Percentiles rank a stretch among this genome's conserved stretches.
phyloP scores from a whole-genome alignment of 2,888 invertebrate genomes.

The Cylindroiulus punctatus region DNA sequence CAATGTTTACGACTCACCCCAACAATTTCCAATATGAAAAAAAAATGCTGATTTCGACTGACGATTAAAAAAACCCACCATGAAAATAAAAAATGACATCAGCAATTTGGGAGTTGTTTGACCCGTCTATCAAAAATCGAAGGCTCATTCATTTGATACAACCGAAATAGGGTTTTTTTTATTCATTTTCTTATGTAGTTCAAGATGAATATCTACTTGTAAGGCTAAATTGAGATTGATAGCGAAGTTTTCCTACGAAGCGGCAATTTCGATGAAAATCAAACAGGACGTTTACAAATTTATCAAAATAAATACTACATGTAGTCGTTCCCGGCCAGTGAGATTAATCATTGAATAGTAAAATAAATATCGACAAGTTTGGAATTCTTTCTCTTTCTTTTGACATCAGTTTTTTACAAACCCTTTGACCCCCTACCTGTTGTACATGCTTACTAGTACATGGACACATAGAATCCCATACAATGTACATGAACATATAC shows the following conservation, averaged over 20 bases:
- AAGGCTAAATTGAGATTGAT: not conserved
- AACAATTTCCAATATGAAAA: not conserved
- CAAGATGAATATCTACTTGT: not conserved
- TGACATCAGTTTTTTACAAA: no score
- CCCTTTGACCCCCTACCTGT: no score
- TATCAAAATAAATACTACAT: not conserved
- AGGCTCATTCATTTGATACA: constrained; percentile 30
- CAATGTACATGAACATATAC: no score
- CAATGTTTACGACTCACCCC: constrained; percentile 29
- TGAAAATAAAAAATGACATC: not conserved
- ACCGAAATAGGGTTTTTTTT: not conserved
- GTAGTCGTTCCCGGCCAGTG: not conserved
- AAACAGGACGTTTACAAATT: not conserved
- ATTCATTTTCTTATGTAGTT: constrained; percentile 1
- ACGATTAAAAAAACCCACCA: not conserved
- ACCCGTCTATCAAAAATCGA: constrained; percentile 33
- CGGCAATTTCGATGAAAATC: not conserved
- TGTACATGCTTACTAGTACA: no score
- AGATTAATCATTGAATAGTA: not conserved
- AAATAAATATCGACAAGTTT: not conserved
- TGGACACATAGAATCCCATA: no score
- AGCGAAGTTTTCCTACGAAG: not conserved
- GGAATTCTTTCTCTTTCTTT: no score
- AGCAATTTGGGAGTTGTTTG: constrained; percentile 29
- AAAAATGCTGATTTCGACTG: constrained; percentile 16